Evolutionary conservation across 2,797 vertebrate genomes (phyloP).

Genomic region (Neosilurus mollespiculum): DNA sequence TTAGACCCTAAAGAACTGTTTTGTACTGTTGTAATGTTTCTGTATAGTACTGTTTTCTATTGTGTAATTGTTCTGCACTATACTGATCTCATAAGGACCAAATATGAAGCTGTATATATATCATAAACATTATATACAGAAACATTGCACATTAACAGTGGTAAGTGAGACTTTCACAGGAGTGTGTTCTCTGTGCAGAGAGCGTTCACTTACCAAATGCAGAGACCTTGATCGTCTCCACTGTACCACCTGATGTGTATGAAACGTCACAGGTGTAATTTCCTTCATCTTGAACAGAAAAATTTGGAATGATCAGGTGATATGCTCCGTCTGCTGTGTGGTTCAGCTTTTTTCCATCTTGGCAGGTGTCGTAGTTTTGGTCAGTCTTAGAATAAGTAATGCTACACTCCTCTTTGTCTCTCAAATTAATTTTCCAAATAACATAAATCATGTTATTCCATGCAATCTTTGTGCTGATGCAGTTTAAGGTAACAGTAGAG

Average conservation of each 20-base stretch:
- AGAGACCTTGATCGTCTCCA: constrained; percentile 16
- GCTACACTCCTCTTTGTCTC: rapidly evolving
- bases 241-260: constrained; percentile 36
- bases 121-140: background rate
- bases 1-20: background rate
- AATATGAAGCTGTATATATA: background rate
- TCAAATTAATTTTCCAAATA: constrained; percentile 59
- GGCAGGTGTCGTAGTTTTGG: constrained; percentile 24
- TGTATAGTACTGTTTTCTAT: too few species aligned
- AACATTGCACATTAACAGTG: background rate
- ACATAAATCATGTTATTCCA: constrained; percentile 57
- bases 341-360: constrained; percentile 61
- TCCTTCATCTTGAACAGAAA: constrained; percentile 64
- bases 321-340: background rate
- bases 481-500: constrained; percentile 53
- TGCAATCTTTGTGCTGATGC: constrained; percentile 46
- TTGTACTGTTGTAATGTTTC: too few species aligned
- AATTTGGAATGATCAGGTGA: constrained; percentile 66
- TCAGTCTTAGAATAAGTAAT: background rate
- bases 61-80: too few species aligned
- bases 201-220: constrained; percentile 59
- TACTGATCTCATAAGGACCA: background rate
- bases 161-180: background rate
- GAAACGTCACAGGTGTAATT: constrained; percentile 63
- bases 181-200: background rate